Conservation (phyloP, 2,888 invertebrate genomes). For the Argyresthia albistria region DNA sequence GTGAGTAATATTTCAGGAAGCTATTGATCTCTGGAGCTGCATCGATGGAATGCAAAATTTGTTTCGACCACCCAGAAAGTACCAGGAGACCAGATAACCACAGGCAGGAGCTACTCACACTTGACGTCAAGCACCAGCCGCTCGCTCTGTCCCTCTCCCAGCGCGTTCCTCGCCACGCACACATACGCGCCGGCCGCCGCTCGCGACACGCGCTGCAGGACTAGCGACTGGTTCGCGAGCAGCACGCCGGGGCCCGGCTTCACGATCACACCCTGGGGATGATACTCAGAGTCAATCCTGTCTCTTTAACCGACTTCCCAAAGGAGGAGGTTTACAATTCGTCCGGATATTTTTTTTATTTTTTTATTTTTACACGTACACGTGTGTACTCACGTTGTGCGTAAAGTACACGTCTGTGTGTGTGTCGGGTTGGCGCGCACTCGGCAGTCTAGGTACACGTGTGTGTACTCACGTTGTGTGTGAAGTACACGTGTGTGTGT, state of each 20-base stretch:
- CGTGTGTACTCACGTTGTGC: constrained; percentile 73
- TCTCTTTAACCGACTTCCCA: too few species aligned
- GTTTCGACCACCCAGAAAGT: too few species aligned
- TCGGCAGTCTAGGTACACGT: constrained; percentile 86
- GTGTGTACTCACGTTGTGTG: constrained; percentile 73
- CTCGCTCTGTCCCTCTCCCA: constrained; percentile 84
- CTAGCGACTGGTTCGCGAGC: constrained; percentile 86
- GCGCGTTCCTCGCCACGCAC: constrained; percentile 83
- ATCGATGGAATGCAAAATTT: too few species aligned
- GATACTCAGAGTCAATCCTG: too few species aligned
- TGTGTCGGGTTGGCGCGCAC: constrained; percentile 83
- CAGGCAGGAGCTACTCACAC: constrained; percentile 64
- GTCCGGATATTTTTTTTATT: too few species aligned
- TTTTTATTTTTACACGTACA: too few species aligned
- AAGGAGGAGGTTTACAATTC: too few species aligned
- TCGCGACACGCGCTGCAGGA: constrained; percentile 82
- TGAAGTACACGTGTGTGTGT: constrained; percentile 78
- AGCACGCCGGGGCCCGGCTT: constrained; percentile 83
- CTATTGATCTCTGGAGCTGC: too few species aligned
- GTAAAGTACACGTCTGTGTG: constrained; percentile 77
- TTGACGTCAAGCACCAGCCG: constrained; percentile 82
- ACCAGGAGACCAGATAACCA: too few species aligned
- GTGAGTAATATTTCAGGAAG: too few species aligned
- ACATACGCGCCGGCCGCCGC: constrained; percentile 81
- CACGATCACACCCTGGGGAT: constrained; percentile 81